These are phyloP conservation scores for Polyommatus icarus DNA, from an alignment of 2,888 invertebrate species.

Conservation along the genomic window DNA sequence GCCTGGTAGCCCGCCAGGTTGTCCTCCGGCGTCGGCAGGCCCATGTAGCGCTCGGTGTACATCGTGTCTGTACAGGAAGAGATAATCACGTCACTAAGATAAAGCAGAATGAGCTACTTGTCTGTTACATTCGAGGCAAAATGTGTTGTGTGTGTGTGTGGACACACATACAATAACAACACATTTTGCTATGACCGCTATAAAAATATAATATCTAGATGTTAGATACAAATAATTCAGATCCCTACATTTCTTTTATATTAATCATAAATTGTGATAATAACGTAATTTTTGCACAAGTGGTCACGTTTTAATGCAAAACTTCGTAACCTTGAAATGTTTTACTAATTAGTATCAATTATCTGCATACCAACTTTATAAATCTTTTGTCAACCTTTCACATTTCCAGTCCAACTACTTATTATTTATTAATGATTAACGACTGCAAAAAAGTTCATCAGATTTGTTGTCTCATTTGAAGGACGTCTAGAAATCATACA, in stretches of 20 bases:
- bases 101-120: too few relatives aligned
- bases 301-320: neutral
- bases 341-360: neutral
- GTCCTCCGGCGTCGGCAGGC: conserved; percentile 85
- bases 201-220: neutral
- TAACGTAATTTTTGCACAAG: neutral
- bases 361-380: neutral
- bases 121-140: too few relatives aligned
- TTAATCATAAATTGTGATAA: neutral
- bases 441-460: neutral
- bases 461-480: neutral
- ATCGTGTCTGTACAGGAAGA: conserved; percentile 85
- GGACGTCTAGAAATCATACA: neutral
- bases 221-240: too few relatives aligned
- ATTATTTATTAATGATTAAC: neutral
- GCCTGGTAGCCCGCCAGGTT: conserved; percentile 86
- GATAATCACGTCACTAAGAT: neutral
- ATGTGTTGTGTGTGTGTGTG: too few relatives aligned
- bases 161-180: neutral
- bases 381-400: neutral
- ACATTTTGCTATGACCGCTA: neutral
- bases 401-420: neutral
- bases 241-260: neutral
- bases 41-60: conserved; percentile 97
- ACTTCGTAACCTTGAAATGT: neutral